These are phyloP conservation scores for Lepidochrysops patricia DNA, from an alignment of 2,888 invertebrate genomes.

Conservation along the genomic window DNA sequence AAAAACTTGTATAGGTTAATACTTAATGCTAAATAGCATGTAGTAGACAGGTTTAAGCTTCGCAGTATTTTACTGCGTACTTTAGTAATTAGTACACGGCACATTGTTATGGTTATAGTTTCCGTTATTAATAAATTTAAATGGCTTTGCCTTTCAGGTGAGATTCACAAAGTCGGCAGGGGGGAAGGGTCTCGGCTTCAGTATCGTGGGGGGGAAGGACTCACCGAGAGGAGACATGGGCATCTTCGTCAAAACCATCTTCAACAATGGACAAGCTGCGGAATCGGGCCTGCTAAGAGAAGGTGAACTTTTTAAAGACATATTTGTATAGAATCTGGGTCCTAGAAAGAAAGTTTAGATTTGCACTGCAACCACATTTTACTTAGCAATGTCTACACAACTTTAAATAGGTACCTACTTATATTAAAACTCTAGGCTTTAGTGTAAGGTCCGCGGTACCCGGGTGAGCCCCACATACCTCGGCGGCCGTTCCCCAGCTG, in stretches of 20 bases:
- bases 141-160: constrained; percentile 52
- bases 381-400: no score
- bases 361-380: no score
- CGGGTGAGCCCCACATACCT: no score
- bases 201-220: constrained; percentile 91
- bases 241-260: constrained; percentile 90
- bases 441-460: no score
- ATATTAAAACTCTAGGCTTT: no score
- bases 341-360: no score
- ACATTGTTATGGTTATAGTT: no score
- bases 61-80: not conserved
- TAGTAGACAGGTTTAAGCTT: not conserved
- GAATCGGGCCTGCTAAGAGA: constrained; percentile 85
- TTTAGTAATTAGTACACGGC: not conserved
- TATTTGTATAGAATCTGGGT: not conserved
- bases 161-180: constrained; percentile 87
- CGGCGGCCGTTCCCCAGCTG: no score
- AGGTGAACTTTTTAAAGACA: constrained; percentile 76
- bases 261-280: constrained; percentile 88
- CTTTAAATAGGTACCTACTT: no score
- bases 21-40: not conserved
- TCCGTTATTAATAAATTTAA: no score
- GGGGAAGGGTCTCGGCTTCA: constrained; percentile 90
- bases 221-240: constrained; percentile 91
- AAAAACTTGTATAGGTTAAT: no score